Percentiles rank a stretch among this genome's conserved stretches.
These are phyloP conservation scores for Ophion ellenae DNA, from an alignment of 2,888 invertebrate genomes.

Conservation along the genomic window DNA sequence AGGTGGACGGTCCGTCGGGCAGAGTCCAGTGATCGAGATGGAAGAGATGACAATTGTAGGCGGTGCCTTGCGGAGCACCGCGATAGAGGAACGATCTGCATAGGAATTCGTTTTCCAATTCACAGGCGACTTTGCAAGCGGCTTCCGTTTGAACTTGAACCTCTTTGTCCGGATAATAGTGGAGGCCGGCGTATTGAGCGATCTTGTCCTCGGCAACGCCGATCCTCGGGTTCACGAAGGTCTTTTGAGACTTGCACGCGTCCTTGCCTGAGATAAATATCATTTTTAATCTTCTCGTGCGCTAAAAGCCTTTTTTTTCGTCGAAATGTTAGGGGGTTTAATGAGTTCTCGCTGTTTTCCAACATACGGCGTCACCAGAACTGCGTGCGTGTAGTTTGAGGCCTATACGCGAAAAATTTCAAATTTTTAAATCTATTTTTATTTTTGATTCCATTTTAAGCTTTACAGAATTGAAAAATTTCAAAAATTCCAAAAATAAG, in stretches of 20 bases:
- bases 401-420: too few species aligned
- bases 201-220: slow-evolving; percentile 96
- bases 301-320: too few species aligned
- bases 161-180: slow-evolving; percentile 97
- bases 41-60: slow-evolving; percentile 96
- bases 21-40: slow-evolving; percentile 96
- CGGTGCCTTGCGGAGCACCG: slow-evolving; percentile 88
- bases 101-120: slow-evolving; percentile 96
- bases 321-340: too few species aligned
- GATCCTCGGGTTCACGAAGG: slow-evolving; percentile 92
- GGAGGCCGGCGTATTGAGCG: slow-evolving; percentile 95
- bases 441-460: too few species aligned
- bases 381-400: too few species aligned
- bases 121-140: slow-evolving; percentile 95
- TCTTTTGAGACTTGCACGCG: slow-evolving; percentile 93
- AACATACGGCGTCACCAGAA: too few species aligned
- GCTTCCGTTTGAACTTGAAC: slow-evolving; percentile 94
- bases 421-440: too few species aligned
- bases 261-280: slow-evolving; percentile 85
- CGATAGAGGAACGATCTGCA: slow-evolving; percentile 93
- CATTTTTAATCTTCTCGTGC: background rate
- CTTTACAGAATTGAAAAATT: too few species aligned
- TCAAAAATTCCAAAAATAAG: too few species aligned
- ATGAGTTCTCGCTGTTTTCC: too few species aligned
- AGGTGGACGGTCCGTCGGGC: slow-evolving; percentile 96